A percentile compares a stretch with the other conserved stretches of the same genome.
phyloP scores from a whole-genome alignment of 2,797 vertebrate species.

The Melopsittacus undulatus region DNA sequence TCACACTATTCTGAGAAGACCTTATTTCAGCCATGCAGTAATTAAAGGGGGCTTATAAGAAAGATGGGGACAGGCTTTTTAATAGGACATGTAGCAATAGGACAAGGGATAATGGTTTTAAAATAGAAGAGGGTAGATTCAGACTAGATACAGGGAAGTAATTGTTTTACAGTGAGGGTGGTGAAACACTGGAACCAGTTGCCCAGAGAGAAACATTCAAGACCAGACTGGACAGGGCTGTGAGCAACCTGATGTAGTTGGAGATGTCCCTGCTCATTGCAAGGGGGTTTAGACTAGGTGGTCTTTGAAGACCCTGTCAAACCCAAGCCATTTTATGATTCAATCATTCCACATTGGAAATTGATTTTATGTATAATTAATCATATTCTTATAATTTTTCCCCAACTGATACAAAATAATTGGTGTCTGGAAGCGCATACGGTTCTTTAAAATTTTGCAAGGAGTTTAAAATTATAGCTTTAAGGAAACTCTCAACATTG shows the following conservation, averaged over 20 bases:
- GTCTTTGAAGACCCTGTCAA: neutral
- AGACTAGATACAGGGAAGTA: neutral
- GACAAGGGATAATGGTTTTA: neutral
- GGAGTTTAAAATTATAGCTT: neutral
- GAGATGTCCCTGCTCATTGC: neutral
- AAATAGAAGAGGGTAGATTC: neutral
- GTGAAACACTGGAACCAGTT: neutral
- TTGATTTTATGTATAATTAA: neutral
- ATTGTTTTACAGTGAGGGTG: neutral
- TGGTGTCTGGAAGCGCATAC: neutral
- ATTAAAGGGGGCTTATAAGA: neutral
- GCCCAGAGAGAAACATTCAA: neutral
- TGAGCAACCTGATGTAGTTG: neutral
- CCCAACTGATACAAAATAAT: neutral
- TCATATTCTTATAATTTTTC: neutral
- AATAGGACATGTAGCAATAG: rapidly evolving
- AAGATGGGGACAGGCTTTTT: neutral
- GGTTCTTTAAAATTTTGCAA: neutral
- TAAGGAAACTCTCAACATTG: neutral
- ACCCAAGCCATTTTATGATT: neutral
- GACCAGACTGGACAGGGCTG: neutral
- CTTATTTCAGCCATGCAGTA: neutral
- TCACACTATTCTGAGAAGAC: rapidly evolving
- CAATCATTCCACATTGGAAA: neutral
- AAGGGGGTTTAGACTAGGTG: too few species aligned